Conservation (phyloP, 2,113 vertebrate species). For the Psophia crepitans region DNA sequence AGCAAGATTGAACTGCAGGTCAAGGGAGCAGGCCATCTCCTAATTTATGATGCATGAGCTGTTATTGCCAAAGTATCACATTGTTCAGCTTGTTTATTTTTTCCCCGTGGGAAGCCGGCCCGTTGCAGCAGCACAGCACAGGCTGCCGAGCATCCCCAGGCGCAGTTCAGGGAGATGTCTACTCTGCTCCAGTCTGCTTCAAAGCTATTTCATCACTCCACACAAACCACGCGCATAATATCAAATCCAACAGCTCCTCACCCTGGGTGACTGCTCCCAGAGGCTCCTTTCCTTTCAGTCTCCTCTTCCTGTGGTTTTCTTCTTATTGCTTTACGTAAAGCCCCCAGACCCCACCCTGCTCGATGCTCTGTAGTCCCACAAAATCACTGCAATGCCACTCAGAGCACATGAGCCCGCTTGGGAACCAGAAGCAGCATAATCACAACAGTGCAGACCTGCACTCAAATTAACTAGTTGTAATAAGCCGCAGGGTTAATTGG, state of each 20-base stretch:
- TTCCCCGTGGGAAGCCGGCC: background rate
- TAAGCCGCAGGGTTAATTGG: background rate
- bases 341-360: background rate
- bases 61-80: background rate
- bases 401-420: background rate
- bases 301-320: background rate
- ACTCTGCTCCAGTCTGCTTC: background rate
- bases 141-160: background rate
- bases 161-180: background rate
- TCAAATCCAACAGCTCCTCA: background rate
- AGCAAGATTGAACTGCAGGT: background rate
- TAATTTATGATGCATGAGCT: background rate
- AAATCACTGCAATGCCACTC: accelerated
- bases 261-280: background rate
- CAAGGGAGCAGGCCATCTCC: background rate
- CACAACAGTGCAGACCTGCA: background rate
- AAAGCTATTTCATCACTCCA: background rate
- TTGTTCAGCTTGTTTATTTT: background rate
- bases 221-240: accelerated
- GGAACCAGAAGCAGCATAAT: background rate
- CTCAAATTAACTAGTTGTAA: background rate
- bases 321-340: background rate
- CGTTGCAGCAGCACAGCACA: background rate
- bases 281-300: background rate
- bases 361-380: background rate